Evolutionary conservation across 2,888 invertebrate species (phyloP), one percentile per base, ranked within the genome.

Genomic region (Phragmatobia fuliginosa): DNA sequence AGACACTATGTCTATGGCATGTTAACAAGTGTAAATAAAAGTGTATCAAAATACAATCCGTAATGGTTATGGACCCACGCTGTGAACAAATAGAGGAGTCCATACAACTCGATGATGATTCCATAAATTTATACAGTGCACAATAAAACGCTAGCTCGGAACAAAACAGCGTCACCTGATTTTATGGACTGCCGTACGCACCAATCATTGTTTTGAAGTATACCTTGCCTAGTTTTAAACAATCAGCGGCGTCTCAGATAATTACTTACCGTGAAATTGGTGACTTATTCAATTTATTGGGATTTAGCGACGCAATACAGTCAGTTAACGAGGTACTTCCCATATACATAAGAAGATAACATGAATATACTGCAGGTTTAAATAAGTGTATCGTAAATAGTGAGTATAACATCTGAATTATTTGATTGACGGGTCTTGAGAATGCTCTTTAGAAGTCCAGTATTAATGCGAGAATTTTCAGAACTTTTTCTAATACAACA

Each of bases 41-140:
- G 86, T 92, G 88, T 92, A 92, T 90, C 89, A 90, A 91, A 92
- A 92, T 90, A 92, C 91, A 91, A 90, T 92, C 91, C 83, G 89
- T 92, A 92, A 94, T 93, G 91, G 91, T 94, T 93, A 94, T 94
- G 90, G 91, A 93, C 94, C 86, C 88, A 78, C 82, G 85, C 88
- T 86, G 89, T 85, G 86, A 90, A 89, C 91, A 88, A 89, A 91
- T 92, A 92, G 90, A 88, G 83, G 88, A 94, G 93, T 94, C 94
- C 90, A 94, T 94, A 94, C 92, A 92, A 91, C 89, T 90, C 91
- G 89, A 93, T 94, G 94, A 94, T 94, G 93, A 94, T 94, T 95
- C 94, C 93, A 95, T 94, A 95, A 95, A 95, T 92, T 87, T 94
- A 95, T 94, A 95, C 92, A 90, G 93, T 94, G 90, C 91, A 91